These are phyloP conservation scores for Burhinus bistriatus DNA, from an alignment of 2,113 vertebrate species.

Conservation along the genomic window DNA sequence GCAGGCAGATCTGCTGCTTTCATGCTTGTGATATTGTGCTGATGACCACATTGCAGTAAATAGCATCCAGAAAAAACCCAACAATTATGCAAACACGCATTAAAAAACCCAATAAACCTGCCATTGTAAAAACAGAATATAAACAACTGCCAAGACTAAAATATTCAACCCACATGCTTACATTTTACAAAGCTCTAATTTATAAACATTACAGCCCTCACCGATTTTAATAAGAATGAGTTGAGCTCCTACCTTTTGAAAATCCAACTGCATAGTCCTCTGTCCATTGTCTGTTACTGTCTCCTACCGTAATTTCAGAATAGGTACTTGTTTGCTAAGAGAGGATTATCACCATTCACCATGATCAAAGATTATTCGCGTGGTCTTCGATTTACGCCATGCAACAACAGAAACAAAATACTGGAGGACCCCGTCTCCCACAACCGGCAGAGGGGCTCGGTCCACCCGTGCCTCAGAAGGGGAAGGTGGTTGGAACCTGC, in stretches of 20 bases:
- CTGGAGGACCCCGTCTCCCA: not conserved
- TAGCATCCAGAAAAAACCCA: not conserved
- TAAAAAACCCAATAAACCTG: conserved; percentile 11
- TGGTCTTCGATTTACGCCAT: not conserved
- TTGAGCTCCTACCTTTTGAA: not conserved
- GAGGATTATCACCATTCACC: not conserved
- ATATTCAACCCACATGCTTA: conserved; percentile 13
- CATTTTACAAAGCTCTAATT: conserved; percentile 40
- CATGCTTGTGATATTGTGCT: not conserved
- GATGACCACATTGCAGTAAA: not conserved
- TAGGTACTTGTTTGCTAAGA: not conserved
- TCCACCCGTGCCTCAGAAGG: not conserved
- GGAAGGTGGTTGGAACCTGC: not conserved
- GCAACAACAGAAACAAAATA: not conserved
- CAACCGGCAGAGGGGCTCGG: not conserved
- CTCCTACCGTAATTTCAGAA: not conserved
- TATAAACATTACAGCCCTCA: conserved; percentile 35
- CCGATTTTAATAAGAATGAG: conserved; percentile 16
- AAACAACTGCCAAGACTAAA: conserved; percentile 21
- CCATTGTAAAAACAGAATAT: not conserved
- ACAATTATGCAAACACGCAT: not conserved
- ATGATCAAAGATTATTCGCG: not conserved
- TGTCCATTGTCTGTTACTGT: not conserved
- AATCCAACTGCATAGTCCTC: not conserved
- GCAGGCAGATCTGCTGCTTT: not conserved